Percentiles rank a stretch among this genome's conserved stretches.
Conservation (phyloP, 2,888 invertebrate species). For the Gibbula magus region DNA sequence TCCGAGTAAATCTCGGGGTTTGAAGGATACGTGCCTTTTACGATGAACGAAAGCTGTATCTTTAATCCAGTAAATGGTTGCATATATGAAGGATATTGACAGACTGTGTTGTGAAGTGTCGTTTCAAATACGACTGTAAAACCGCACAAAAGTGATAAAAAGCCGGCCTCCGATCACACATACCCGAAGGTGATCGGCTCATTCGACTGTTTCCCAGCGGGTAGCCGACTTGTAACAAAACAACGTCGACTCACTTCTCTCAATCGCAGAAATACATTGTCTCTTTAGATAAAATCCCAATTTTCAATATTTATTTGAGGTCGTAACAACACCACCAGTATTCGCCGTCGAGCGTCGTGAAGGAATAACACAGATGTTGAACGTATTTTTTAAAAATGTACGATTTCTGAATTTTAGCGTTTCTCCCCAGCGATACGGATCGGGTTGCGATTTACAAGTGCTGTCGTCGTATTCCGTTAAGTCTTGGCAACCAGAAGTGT, state of each 20-base stretch:
- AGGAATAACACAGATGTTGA: too few relatives aligned
- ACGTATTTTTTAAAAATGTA: not conserved
- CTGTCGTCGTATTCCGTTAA: constrained; percentile 13
- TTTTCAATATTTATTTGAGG: not conserved
- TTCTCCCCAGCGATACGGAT: not conserved
- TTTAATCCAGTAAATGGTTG: too few relatives aligned
- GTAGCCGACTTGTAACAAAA: not conserved
- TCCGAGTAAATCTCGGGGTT: too few relatives aligned
- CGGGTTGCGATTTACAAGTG: constrained; percentile 3
- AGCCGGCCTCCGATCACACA: not conserved
- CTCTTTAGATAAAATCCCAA: not conserved
- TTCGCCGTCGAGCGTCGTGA: too few relatives aligned
- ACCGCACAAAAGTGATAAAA: not conserved
- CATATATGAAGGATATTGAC: too few relatives aligned
- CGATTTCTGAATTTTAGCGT: not conserved
- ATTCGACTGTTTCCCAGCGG: not conserved
- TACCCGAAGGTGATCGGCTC: not conserved
- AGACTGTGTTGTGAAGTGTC: too few relatives aligned
- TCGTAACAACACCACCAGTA: too few relatives aligned
- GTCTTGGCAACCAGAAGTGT: constrained; percentile 13
- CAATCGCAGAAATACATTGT: not conserved
- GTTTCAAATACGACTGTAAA: not conserved
- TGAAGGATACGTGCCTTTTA: too few relatives aligned
- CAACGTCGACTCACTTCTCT: not conserved
- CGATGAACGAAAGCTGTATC: too few relatives aligned